Percentiles rank a stretch among this genome's conserved stretches.
These are phyloP conservation scores for Agrotis puta DNA, from an alignment of 2,888 invertebrate species.

Conservation along the genomic window DNA sequence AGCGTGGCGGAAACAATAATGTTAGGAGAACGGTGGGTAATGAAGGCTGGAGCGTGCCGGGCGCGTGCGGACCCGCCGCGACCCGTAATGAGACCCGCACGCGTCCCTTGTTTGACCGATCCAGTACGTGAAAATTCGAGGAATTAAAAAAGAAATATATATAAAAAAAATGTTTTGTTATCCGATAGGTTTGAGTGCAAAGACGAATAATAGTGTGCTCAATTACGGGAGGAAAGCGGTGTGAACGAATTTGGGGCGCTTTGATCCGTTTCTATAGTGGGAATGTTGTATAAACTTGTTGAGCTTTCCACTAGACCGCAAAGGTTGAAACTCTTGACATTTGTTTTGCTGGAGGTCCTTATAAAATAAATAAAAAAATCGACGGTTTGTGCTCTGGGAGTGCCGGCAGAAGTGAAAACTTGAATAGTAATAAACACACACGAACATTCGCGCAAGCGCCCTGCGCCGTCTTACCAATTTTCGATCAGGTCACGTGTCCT, in stretches of 20 bases:
- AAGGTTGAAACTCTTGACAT: background rate
- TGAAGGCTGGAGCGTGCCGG: conserved; percentile 83
- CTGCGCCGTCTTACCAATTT: too few species aligned
- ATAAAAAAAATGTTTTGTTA: conserved; percentile 64
- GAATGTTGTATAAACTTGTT: conserved; percentile 22
- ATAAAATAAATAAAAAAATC: background rate
- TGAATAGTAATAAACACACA: too few species aligned
- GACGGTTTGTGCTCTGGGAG: too few species aligned
- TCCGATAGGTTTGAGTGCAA: conserved; percentile 59
- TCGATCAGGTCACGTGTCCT: too few species aligned
- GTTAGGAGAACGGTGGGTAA: conserved; percentile 82
- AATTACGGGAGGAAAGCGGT: conserved; percentile 59
- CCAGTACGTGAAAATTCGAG: conserved; percentile 65
- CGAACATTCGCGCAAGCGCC: too few species aligned
- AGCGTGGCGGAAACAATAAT: conserved; percentile 89
- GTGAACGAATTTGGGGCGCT: conserved; percentile 52
- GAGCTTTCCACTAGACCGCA: conserved; percentile 22
- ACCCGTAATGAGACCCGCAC: conserved; percentile 72
- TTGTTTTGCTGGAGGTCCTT: conserved; percentile 14
- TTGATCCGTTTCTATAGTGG: conserved; percentile 38
- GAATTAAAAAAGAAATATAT: conserved; percentile 55
- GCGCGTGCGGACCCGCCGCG: conserved; percentile 70
- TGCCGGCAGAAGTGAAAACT: too few species aligned
- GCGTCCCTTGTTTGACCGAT: conserved; percentile 53
- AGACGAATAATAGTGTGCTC: conserved; percentile 53